Evolutionary conservation across 1,140 invertebrate species (phyloP).

Genomic region (Dendroctonus ponderosae): DNA sequence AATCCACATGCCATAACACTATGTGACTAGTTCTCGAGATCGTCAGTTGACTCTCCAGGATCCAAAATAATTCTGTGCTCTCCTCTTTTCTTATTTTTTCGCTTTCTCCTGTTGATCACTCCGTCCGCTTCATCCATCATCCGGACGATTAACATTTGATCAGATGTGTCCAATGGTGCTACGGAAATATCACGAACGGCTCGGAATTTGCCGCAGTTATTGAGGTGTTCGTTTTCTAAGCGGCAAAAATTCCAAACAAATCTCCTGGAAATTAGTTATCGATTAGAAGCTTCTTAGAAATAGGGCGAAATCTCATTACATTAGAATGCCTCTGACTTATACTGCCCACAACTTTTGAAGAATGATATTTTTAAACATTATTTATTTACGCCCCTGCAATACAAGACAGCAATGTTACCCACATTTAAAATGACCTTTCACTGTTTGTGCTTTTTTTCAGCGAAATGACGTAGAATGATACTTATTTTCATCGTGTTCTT

Average conservation of each 20-base stretch:
- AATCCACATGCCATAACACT: not conserved
- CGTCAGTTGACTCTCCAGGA: constrained; percentile 53
- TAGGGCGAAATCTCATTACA: too few species aligned
- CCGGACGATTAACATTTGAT: constrained; percentile 83
- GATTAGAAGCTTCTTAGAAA: too few species aligned
- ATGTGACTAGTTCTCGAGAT: constrained; percentile 41
- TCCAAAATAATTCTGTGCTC: constrained; percentile 48
- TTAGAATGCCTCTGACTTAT: too few species aligned
- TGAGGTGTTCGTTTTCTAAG: constrained; percentile 98
- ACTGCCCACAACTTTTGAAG: too few species aligned
- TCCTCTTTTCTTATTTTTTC: constrained; percentile 50
- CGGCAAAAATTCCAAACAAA: constrained; percentile 99
- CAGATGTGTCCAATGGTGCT: constrained; percentile 90
- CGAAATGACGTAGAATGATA: not conserved
- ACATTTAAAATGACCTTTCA: not conserved
- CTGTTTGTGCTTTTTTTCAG: constrained; percentile 2
- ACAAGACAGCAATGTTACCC: too few species aligned
- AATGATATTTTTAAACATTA: too few species aligned
- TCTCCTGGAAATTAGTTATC: constrained; percentile 59
- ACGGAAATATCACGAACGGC: constrained; percentile 98
- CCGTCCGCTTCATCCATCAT: constrained; percentile 97
- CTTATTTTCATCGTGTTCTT: too few species aligned
- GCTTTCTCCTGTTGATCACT: constrained; percentile 71
- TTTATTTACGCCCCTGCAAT: too few species aligned
- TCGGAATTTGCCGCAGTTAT: constrained; percentile 99